Conservation (phyloP, 2,888 invertebrate species). For the Drosophila hamatofila region DNA sequence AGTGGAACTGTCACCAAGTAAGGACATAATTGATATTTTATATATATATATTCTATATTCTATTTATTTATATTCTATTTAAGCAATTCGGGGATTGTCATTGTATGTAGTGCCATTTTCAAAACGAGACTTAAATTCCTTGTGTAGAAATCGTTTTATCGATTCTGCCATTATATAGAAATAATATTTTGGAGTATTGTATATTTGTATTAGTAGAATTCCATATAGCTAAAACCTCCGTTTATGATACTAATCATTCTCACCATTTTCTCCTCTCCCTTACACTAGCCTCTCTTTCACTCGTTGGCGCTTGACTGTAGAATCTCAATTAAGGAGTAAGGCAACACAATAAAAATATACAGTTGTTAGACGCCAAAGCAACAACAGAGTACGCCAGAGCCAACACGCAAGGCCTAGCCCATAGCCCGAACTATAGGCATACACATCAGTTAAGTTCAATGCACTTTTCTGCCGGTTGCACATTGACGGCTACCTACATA, state of each 20-base stretch:
- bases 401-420: conserved; percentile 48
- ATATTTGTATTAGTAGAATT: conserved; percentile 17
- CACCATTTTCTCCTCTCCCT: not conserved
- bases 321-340: conserved; percentile 58
- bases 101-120: not conserved
- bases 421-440: conserved; percentile 14
- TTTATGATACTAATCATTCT: conserved; percentile 15
- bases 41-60: not conserved
- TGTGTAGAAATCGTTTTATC: conserved; percentile 3
- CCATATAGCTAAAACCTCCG: conserved; percentile 13
- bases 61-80: conserved; percentile 5
- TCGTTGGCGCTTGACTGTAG: conserved; percentile 39
- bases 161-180: conserved; percentile 13
- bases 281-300: conserved; percentile 6
- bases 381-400: conserved; percentile 33
- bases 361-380: conserved; percentile 47
- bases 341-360: conserved; percentile 70
- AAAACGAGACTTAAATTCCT: not conserved
- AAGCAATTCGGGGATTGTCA: conserved; percentile 1
- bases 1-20: conserved; percentile 64
- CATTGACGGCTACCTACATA: conserved; percentile 21
- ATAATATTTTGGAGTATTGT: not conserved
- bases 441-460: conserved; percentile 48
- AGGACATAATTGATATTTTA: conserved; percentile 45
- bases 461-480: conserved; percentile 59